Evolutionary conservation across 1,140 invertebrate species (phyloP).

Genomic region (Euglossa dilemma): DNA sequence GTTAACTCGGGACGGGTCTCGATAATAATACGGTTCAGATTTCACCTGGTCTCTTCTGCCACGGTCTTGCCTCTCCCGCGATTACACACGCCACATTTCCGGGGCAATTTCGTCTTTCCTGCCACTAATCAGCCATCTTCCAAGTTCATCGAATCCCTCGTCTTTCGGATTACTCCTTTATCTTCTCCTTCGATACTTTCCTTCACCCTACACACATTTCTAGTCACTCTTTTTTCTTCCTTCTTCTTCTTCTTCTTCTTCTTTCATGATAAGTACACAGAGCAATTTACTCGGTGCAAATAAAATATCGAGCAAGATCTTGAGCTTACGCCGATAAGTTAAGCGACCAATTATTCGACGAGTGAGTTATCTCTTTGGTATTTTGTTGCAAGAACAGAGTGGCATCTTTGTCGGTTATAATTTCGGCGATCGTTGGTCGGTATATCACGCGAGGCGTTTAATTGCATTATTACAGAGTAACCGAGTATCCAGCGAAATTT

Average conservation of each 20-base stretch:
- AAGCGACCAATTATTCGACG: no score
- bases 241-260: no score
- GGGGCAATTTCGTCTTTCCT: conserved; percentile 61
- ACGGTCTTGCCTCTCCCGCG: conserved; percentile 29
- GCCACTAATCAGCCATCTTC: conserved; percentile 38
- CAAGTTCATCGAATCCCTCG: conserved; percentile 13
- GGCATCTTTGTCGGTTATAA: neutral
- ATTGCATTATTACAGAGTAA: neutral
- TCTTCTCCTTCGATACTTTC: neutral
- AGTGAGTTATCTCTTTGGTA: no score
- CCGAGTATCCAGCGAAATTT: neutral
- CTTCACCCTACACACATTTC: neutral
- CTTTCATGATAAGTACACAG: no score
- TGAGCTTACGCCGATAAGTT: no score
- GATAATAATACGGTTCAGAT: conserved; percentile 64
- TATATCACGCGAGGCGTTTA: neutral
- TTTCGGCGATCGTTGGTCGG: neutral
- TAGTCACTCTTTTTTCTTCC: neutral
- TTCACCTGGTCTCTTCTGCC: conserved; percentile 57
- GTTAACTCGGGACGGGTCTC: conserved; percentile 19
- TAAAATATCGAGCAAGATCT: no score
- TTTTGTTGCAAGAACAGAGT: no score
- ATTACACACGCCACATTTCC: conserved; percentile 64
- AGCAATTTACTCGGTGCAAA: no score
- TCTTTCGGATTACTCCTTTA: neutral